Evolutionary conservation across 2,797 vertebrate species (phyloP).

Genomic region (Melanotaenia nigrans): DNA sequence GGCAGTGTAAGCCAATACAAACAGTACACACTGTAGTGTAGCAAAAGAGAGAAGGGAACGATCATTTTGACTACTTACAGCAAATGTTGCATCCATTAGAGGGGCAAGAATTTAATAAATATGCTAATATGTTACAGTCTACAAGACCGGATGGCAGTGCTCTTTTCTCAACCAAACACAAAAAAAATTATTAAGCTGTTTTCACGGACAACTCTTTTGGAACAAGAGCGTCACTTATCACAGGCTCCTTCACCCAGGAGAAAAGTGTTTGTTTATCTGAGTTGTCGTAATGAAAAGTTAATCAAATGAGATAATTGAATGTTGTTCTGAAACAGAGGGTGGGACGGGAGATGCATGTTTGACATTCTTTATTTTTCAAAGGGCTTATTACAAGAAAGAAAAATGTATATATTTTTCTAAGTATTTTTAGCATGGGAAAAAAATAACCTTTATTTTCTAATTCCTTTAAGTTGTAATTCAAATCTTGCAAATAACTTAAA

Average conservation of each 20-base stretch:
- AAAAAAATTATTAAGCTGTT: conserved; percentile 48
- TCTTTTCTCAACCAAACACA: conserved; percentile 59
- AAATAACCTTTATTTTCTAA: conserved; percentile 19
- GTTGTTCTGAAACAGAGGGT: conserved; percentile 70
- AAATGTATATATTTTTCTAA: conserved; percentile 16
- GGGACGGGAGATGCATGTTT: conserved; percentile 63
- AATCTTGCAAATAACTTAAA: conserved; percentile 42
- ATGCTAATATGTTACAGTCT: conserved; percentile 73
- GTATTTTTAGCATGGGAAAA: not conserved
- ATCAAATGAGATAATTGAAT: conserved; percentile 85
- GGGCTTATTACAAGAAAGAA: conserved; percentile 41
- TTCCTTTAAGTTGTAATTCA: conserved; percentile 28
- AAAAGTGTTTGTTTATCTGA: conserved; percentile 77
- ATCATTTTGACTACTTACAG: conserved; percentile 69
- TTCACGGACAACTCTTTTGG: conserved; percentile 57
- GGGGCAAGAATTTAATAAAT: conserved; percentile 75
- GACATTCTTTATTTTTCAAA: conserved; percentile 62
- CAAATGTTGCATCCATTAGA: conserved; percentile 77
- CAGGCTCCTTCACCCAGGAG: conserved; percentile 59
- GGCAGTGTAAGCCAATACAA: conserved; percentile 41
- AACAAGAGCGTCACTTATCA: conserved; percentile 71
- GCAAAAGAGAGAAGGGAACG: conserved; percentile 39
- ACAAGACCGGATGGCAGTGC: conserved; percentile 50
- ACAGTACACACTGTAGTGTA: conserved; percentile 14
- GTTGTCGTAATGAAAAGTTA: conserved; percentile 83